Conservation (phyloP, 2,888 invertebrate genomes). For the Cephalotes varians region DNA sequence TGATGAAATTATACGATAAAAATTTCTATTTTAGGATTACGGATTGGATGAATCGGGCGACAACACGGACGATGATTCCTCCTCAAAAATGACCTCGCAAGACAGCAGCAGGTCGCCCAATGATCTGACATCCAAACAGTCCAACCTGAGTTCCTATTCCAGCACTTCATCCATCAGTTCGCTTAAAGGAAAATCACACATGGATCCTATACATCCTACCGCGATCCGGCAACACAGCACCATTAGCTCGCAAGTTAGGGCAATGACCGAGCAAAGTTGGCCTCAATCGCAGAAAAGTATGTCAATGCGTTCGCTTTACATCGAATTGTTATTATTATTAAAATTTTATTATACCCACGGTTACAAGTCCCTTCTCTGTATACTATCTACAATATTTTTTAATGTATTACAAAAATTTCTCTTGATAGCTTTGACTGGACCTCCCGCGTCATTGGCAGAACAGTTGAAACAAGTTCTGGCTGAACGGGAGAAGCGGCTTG, state of each 20-base stretch:
- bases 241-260: conserved; percentile 84
- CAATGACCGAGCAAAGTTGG: conserved; percentile 85
- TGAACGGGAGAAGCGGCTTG: conserved; percentile 92
- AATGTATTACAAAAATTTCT: neutral
- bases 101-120: conserved; percentile 83
- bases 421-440: conserved; percentile 87
- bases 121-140: conserved; percentile 84
- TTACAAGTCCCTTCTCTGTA: neutral
- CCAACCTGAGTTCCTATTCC: conserved; percentile 84
- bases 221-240: conserved; percentile 83
- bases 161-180: conserved; percentile 84
- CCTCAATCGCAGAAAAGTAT: conserved; percentile 82
- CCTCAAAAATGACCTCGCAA: conserved; percentile 81
- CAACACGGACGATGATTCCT: conserved; percentile 87
- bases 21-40: conserved; percentile 88
- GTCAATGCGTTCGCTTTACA: conserved; percentile 6
- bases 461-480: conserved; percentile 95
- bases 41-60: conserved; percentile 92
- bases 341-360: neutral
- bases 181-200: conserved; percentile 81
- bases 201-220: conserved; percentile 81
- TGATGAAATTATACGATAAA: neutral
- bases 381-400: neutral
- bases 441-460: conserved; percentile 93
- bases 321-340: neutral